Conservation (phyloP, 2,113 vertebrate species). For the Heloderma charlesbogerti region DNA sequence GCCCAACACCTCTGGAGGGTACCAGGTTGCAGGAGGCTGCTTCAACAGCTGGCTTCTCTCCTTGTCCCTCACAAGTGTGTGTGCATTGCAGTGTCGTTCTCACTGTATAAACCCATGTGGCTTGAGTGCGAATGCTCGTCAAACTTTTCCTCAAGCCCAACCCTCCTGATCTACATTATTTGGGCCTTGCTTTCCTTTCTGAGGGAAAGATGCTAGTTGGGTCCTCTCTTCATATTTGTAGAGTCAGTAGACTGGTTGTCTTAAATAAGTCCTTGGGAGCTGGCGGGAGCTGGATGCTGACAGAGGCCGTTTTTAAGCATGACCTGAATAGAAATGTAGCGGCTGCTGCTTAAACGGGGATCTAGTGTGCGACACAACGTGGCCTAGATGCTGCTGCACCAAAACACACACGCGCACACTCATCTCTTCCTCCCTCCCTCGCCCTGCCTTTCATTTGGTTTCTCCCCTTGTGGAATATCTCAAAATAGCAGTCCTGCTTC, state of each 20-base stretch:
- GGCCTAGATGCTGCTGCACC: neutral
- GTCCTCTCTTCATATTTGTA: neutral
- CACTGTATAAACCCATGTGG: neutral
- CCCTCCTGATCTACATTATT: neutral
- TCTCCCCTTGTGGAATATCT: neutral
- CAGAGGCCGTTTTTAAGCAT: neutral
- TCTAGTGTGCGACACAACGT: neutral
- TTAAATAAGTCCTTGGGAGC: too few relatives aligned
- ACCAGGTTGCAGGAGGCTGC: too few relatives aligned
- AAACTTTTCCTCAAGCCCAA: neutral
- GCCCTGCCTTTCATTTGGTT: neutral
- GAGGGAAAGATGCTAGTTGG: neutral
- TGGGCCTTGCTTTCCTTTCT: neutral
- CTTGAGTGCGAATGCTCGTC: neutral
- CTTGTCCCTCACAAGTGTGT: neutral
- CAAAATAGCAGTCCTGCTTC: too few relatives aligned
- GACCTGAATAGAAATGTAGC: neutral
- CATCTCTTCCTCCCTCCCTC: neutral
- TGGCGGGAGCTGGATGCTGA: too few relatives aligned
- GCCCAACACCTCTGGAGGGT: too few relatives aligned
- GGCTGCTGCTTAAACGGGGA: neutral
- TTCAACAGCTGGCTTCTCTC: neutral
- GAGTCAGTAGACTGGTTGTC: neutral
- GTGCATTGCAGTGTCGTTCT: neutral
- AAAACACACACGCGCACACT: neutral